phyloP scores from a whole-genome alignment of 2,113 vertebrate species.

The Microtus montanus region DNA sequence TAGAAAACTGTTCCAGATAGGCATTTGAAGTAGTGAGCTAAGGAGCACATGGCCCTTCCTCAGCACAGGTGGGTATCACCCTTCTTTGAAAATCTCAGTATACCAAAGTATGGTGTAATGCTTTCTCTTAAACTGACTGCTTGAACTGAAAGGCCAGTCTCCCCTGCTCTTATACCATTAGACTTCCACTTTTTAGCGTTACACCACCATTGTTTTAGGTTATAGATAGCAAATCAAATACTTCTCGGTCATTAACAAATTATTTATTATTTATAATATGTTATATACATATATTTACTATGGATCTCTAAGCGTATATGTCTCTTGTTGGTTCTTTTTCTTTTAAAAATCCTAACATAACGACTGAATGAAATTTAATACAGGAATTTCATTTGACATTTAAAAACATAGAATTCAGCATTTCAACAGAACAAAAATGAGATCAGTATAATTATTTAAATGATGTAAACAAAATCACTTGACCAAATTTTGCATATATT shows the following conservation, averaged over 20 bases:
- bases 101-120: neutral
- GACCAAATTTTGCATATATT: neutral
- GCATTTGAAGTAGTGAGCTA: neutral
- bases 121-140: neutral
- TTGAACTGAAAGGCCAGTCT: neutral
- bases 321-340: neutral
- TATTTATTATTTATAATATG: neutral
- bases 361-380: neutral
- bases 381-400: neutral
- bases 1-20: neutral
- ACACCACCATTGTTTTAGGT: neutral
- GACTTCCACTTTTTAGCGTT: neutral
- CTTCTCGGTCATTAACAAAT: neutral
- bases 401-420: neutral
- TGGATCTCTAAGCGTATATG: neutral
- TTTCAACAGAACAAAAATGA: neutral
- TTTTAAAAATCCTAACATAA: neutral
- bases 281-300: neutral
- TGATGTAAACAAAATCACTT: neutral
- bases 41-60: neutral
- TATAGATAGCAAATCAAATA: neutral
- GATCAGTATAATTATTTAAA: neutral
- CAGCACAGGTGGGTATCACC: rapidly evolving
- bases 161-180: neutral
- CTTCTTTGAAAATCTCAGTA: neutral